Evolutionary conservation across 2,888 invertebrate species (phyloP), one percentile per base, ranked within the genome.

Genomic region (Kryphioiulus occultus): DNA sequence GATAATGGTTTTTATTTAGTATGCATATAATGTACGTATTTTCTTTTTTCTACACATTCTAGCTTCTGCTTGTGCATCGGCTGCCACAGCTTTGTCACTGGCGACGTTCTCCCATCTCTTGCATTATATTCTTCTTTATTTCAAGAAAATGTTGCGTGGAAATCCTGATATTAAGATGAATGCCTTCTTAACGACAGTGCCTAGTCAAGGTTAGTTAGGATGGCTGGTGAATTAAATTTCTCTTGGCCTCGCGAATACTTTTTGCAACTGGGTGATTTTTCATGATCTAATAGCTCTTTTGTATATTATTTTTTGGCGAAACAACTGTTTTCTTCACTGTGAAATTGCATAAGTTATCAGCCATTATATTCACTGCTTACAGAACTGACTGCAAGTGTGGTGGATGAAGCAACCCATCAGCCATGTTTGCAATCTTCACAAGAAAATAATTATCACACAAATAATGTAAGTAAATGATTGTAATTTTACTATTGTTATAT

Each of bases 1-100:
- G 32, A 30, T 68, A 9, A 7, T 86, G 53, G 12, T 30, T 39
- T n/a, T n/a, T n/a, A n/a, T n/a, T 35, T 35, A 7, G 35, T 35
- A 35, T n/a, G n/a, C n/a, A 39, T 39, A 26, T 15, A 78, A 47
- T 47, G 42, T n/a, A 47, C 86, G 22, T 19, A 39, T 35, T 47
- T 78, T 86, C 0, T 7, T 78, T 87, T 82, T 86, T 44, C 32
- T 53, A 19, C 86, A 85, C 32, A 85, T 88, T 89, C 0, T 89
- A 92, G 92, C 95, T 91, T 95, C 96, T n/a, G 93, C 93, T n/a
- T 95, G 96, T 91, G 94, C 95, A 83, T 96, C 96, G 90, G 95
- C 96, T 35, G 94, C 96, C 87, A 95, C 96, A 91, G 97, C 97
- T 42, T 97, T 98, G 91, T 94, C 96, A 86, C 93, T 98, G 86